Evolutionary conservation across 2,113 vertebrate species (phyloP), one percentile per base, ranked within the genome.

Genomic region (Cinclus mexicanus): DNA sequence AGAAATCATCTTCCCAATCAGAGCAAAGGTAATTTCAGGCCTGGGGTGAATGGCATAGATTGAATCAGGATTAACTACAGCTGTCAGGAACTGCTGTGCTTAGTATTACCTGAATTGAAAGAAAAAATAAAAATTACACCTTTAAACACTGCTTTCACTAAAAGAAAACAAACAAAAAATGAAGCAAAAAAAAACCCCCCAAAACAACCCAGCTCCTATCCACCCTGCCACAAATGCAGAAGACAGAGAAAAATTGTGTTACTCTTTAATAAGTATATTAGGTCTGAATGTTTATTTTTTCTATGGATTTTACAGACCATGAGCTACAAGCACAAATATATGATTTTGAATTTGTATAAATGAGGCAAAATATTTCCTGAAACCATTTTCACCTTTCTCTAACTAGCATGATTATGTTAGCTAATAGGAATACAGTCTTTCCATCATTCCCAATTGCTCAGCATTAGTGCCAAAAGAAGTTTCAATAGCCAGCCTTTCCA

Each of bases 281-380:
- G 19, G 6, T 37, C 16, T 70, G 37, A 70, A n/a, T 69, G 8
- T 41, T 61, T 86, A 16, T 53, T 75, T 7, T 39, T 64, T 41
- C 7, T 37, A 13, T 60, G 26, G 41, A 79, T 90, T 86, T 87
- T 90, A 31, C 21, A 74, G 52, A 80, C 10, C 13, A 50, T 65
- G n/a, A 92, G 61, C 2, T 68, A 39, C 7, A 69, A 37, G 9
- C 7, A 61, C 7, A 77, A 53, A 65, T 52, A 31, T 67, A 11
- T 79, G 60, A 69, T 67, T 80, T 59, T 57, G 16, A 92, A 78
- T 88, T 83, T 86, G 25, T 57, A 77, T 77, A 69, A 79, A 60
- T 35, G 23, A 65, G 18, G n/a, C 4, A 83, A 61, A 93, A 83
- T 46, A 7, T 33, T 83, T 82, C 31, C 41, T 61, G 70, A 59